Percentiles rank a stretch among this genome's conserved stretches.
Conservation (phyloP, 1,140 invertebrate species). For the Wiebesia pumilae region DNA sequence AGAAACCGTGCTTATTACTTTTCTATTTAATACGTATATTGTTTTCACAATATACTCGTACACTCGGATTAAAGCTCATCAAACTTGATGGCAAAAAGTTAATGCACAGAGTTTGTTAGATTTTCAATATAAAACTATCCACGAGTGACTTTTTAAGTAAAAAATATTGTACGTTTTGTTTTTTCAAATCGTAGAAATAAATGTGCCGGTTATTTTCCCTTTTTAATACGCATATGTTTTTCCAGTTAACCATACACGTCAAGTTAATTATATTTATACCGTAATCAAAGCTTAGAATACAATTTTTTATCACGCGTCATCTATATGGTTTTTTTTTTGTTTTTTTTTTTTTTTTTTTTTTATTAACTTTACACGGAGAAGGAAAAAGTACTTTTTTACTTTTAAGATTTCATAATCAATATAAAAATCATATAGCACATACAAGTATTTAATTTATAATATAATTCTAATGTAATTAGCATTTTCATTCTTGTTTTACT, state of each 20-base stretch:
- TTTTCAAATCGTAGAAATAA: not conserved
- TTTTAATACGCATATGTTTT: too few species aligned
- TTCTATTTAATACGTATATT: not conserved
- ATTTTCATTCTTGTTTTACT: not conserved
- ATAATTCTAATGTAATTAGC: not conserved
- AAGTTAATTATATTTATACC: not conserved
- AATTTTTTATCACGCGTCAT: not conserved
- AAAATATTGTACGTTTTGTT: too few species aligned
- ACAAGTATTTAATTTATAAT: not conserved
- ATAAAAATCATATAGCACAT: too few species aligned
- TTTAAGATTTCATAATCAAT: too few species aligned
- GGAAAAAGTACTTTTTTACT: too few species aligned
- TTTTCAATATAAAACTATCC: too few species aligned
- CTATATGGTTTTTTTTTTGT: too few species aligned
- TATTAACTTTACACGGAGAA: too few species aligned
- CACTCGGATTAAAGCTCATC: not conserved
- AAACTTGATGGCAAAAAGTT: not conserved
- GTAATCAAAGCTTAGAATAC: not conserved
- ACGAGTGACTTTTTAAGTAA: too few species aligned
- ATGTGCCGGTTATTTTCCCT: not conserved
- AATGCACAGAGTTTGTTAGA: not conserved
- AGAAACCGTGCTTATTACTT: not conserved
- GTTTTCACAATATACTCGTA: not conserved
- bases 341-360: too few species aligned
- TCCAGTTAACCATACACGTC: not conserved